Evolutionary conservation across 2,888 invertebrate species (phyloP).

Genomic region (Harpalus rubripes): DNA sequence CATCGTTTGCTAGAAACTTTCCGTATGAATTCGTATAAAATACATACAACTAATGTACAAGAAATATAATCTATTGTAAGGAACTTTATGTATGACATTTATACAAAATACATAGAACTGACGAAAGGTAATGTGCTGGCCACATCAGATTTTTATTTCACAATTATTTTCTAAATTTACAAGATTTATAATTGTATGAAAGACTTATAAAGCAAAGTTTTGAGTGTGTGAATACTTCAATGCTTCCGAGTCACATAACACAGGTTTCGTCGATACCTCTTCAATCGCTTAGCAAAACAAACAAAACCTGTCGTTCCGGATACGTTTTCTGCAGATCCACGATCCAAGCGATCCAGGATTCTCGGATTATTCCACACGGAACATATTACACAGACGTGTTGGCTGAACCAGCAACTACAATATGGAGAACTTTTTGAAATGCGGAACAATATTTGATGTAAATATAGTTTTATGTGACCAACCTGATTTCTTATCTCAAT

Average conservation of each 20-base stretch:
- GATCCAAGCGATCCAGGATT: conserved; percentile 29
- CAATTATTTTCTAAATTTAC: too few species aligned
- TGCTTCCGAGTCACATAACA: conserved; percentile 8
- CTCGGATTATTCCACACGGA: conserved; percentile 35
- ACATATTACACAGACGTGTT: conserved; percentile 33
- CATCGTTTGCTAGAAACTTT: too few species aligned
- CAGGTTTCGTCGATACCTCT: conserved; percentile 34
- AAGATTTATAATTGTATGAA: neutral
- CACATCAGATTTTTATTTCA: too few species aligned
- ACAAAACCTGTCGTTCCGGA: conserved; percentile 42
- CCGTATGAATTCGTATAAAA: too few species aligned
- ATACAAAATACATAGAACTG: too few species aligned
- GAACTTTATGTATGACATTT: too few species aligned
- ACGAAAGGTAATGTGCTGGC: too few species aligned
- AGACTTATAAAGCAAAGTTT: neutral
- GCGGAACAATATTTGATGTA: neutral
- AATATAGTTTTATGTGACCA: too few species aligned
- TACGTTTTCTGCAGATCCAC: conserved; percentile 34
- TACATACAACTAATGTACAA: too few species aligned
- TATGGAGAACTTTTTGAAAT: neutral
- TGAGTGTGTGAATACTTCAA: conserved; percentile 8
- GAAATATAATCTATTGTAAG: too few species aligned
- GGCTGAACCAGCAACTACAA: neutral
- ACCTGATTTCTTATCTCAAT: too few species aligned
- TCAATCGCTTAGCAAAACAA: conserved; percentile 41